Conservation (phyloP, 1,140 invertebrate species). For the Brachystomella parvula region DNA sequence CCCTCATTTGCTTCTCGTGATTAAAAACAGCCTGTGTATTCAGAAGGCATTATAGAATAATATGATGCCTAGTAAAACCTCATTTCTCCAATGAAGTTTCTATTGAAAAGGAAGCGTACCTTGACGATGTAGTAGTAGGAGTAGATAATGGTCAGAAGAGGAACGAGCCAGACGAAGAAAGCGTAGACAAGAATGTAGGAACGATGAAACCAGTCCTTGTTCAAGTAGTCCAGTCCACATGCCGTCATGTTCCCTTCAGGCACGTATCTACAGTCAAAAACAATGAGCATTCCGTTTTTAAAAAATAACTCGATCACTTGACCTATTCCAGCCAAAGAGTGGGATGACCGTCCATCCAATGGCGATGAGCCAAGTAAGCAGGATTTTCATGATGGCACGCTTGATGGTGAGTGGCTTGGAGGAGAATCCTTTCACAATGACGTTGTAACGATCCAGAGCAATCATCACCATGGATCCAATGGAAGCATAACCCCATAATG, state of each 20-base stretch:
- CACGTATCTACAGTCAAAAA: conserved; percentile 57
- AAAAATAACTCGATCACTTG: conserved; percentile 40
- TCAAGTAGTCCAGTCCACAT: conserved; percentile 74
- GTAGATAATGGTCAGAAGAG: conserved; percentile 63
- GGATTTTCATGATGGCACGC: conserved; percentile 57
- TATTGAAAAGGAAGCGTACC: conserved; percentile 41
- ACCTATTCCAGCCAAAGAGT: conserved; percentile 72
- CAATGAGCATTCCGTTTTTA: not conserved
- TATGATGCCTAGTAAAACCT: not conserved
- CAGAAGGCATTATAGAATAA: not conserved
- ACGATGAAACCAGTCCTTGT: conserved; percentile 48
- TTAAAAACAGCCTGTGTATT: conserved; percentile 59
- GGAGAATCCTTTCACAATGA: conserved; percentile 71
- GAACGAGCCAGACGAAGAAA: conserved; percentile 62
- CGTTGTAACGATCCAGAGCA: conserved; percentile 70
- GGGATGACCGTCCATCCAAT: conserved; percentile 61
- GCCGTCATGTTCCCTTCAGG: conserved; percentile 81
- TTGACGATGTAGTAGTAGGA: conserved; percentile 70
- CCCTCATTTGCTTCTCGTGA: conserved; percentile 71
- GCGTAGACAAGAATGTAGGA: conserved; percentile 64
- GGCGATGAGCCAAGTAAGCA: conserved; percentile 61
- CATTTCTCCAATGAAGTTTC: not conserved
- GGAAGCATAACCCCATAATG: conserved; percentile 67
- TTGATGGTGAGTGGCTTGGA: conserved; percentile 62
- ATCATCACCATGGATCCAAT: conserved; percentile 71